Percentiles rank a stretch among this genome's conserved stretches.
Evolutionary conservation across 2,113 vertebrate species (phyloP).

Genomic region (Oreochromis tanganicae): DNA sequence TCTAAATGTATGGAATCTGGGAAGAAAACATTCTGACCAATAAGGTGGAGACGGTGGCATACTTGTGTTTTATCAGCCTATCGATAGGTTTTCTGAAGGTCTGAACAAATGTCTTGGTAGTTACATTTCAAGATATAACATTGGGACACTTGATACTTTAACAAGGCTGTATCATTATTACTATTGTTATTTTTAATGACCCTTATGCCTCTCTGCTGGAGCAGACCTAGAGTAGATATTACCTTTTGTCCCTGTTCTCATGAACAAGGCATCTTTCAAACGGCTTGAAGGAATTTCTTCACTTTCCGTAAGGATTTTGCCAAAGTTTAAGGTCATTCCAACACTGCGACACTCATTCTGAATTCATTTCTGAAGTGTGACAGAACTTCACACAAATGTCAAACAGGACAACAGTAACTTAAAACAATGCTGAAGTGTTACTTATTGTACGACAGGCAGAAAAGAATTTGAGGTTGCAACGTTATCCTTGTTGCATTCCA

Average conservation of each 20-base stretch:
- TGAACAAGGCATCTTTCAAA: neutral
- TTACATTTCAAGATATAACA: neutral
- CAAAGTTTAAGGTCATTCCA: neutral
- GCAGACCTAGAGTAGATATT: neutral
- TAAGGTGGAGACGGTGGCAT: accelerated
- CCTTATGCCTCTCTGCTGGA: neutral
- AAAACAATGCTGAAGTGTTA: neutral
- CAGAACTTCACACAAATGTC: neutral
- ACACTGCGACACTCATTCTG: neutral
- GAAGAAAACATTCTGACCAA: neutral
- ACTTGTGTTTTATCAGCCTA: neutral
- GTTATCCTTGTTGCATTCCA: neutral
- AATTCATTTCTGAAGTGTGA: neutral
- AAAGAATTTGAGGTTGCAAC: neutral
- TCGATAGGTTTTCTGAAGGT: accelerated
- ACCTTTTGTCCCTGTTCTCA: neutral
- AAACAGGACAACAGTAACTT: accelerated
- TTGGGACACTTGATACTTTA: neutral
- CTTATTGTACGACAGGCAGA: neutral
- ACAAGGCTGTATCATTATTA: neutral
- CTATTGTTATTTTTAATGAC: neutral
- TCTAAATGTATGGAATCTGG: neutral
- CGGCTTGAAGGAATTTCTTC: neutral
- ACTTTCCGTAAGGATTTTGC: neutral
- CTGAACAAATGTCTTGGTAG: neutral